Percentiles rank a stretch among this genome's conserved stretches.
Conservation (phyloP, 2,797 vertebrate genomes). For the Brotogeris chrysoptera region DNA sequence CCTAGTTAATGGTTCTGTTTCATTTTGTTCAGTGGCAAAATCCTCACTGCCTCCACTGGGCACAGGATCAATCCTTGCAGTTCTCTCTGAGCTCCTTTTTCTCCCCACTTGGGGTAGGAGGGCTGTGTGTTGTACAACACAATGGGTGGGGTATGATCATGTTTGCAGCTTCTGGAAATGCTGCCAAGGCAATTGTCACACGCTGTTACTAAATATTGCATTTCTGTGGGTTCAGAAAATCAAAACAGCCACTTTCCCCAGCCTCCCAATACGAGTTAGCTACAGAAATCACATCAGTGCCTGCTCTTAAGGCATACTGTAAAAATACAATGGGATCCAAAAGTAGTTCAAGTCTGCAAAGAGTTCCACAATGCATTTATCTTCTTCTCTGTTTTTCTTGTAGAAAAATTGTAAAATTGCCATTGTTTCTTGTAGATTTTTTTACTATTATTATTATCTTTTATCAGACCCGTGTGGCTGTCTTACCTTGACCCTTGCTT, state of each 20-base stretch:
- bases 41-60: background rate
- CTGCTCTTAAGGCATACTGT: background rate
- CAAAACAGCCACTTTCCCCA: background rate
- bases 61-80: background rate
- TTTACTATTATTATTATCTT: background rate
- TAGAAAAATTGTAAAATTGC: background rate
- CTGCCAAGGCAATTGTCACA: background rate
- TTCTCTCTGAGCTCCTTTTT: background rate
- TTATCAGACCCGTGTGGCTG: background rate
- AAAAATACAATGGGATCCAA: background rate
- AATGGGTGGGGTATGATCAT: background rate
- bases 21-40: background rate
- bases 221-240: conserved; percentile 13
- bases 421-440: background rate
- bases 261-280: background rate
- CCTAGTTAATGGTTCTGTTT: background rate
- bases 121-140: background rate
- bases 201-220: background rate
- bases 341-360: background rate
- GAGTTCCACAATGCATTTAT: background rate
- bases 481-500: background rate
- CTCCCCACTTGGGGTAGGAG: background rate
- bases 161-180: background rate
- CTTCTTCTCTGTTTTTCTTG: background rate
- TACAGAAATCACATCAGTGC: background rate